Evolutionary conservation across 2,113 vertebrate species (phyloP).

Genomic region (Regulus satrapa): DNA sequence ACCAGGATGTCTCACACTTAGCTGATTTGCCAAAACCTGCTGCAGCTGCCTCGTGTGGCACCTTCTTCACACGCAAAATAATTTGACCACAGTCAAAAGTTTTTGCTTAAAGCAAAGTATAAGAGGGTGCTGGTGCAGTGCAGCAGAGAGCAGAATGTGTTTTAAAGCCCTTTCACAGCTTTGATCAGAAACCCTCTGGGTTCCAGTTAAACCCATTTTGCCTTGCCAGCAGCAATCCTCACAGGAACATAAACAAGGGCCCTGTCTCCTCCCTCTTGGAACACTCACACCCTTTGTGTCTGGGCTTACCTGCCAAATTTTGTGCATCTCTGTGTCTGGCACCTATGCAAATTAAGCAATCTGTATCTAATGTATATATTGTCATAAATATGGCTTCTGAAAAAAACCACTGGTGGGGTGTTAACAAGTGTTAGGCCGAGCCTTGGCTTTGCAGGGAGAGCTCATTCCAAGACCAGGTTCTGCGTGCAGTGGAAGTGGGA

Average conservation of each 20-base stretch:
- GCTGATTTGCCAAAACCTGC: background rate
- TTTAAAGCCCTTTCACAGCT: constrained; percentile 2
- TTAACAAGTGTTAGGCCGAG: background rate
- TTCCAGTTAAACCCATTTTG: background rate
- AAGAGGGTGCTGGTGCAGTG: background rate
- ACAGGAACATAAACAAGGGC: background rate
- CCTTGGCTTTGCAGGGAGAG: background rate
- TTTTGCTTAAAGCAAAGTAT: background rate
- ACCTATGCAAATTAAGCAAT: constrained; percentile 49
- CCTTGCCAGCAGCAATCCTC: background rate
- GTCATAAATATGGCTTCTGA: background rate
- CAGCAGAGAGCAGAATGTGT: background rate
- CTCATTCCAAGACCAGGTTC: background rate
- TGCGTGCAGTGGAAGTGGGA: background rate
- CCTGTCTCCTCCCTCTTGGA: background rate
- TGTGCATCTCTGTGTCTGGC: constrained; percentile 21
- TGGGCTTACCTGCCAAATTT: constrained; percentile 10
- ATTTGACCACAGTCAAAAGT: background rate
- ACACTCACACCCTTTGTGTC: background rate
- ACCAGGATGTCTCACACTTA: background rate
- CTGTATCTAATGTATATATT: constrained; percentile 7
- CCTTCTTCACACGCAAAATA: background rate
- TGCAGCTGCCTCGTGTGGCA: background rate
- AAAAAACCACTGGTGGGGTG: background rate
- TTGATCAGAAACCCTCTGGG: background rate